These are phyloP conservation scores for Oryzias javanicus DNA, from an alignment of 2,113 vertebrate genomes.

Conservation along the genomic window DNA sequence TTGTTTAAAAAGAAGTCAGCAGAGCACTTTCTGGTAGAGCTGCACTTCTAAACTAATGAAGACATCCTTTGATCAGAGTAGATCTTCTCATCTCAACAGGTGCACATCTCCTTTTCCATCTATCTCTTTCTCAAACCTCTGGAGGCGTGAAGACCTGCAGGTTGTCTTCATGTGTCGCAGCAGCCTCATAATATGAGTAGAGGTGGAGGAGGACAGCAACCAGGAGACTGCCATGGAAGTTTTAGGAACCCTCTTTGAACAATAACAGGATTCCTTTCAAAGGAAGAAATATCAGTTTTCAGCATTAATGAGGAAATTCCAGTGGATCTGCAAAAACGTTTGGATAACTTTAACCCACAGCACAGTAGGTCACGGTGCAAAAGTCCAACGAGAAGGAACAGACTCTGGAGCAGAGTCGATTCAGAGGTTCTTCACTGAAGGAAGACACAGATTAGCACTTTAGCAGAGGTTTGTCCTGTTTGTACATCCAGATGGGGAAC, in stretches of 20 bases:
- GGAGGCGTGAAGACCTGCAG: conserved; percentile 34
- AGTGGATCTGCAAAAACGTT: too few species aligned
- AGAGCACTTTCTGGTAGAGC: too few species aligned
- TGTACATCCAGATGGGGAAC: background rate
- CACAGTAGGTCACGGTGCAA: too few species aligned
- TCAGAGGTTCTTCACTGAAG: conserved; percentile 12
- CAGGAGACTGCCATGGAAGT: conserved; percentile 31
- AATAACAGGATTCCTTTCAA: too few species aligned
- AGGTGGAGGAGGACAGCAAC: conserved; percentile 24
- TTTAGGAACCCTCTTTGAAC: background rate
- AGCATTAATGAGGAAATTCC: too few species aligned
- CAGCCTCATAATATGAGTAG: conserved; percentile 31
- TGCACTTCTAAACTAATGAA: conserved; percentile 13
- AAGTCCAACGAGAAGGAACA: too few species aligned
- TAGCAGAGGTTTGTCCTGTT: conserved; percentile 14
- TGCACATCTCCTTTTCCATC: conserved; percentile 12
- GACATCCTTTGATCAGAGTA: conserved; percentile 55
- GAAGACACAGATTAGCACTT: conserved; percentile 14
- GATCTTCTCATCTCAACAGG: conserved; percentile 27
- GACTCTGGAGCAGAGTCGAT: conserved; percentile 1
- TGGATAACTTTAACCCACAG: too few species aligned
- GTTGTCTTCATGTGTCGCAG: conserved; percentile 15
- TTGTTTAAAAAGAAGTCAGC: conserved; percentile 21
- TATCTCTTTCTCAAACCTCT: conserved; percentile 31
- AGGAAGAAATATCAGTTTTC: too few species aligned